Percentiles rank a stretch among this genome's conserved stretches.
Evolutionary conservation across 2,113 vertebrate species (phyloP).

Genomic region (Pterocles orientalis): DNA sequence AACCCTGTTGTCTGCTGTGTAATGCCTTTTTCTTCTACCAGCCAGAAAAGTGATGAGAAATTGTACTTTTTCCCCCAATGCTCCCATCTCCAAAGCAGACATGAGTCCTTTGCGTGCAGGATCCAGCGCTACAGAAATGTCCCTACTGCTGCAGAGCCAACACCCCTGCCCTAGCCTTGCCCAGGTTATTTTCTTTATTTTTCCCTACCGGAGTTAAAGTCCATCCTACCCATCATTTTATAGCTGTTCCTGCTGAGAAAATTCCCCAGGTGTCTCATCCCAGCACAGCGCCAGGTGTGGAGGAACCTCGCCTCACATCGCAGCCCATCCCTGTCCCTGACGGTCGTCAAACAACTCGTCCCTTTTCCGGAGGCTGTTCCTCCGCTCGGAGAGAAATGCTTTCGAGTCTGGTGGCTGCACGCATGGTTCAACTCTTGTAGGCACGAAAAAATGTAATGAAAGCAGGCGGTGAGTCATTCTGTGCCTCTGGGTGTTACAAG

Average conservation of each 20-base stretch:
- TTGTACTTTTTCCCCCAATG: background rate
- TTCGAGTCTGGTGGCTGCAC: background rate
- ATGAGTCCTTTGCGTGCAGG: background rate
- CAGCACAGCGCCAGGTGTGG: background rate
- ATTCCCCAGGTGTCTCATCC: background rate
- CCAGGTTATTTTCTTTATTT: background rate
- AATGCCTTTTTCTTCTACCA: background rate
- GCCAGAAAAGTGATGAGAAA: fast-evolving
- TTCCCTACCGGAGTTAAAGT: background rate
- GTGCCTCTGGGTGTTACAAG: background rate
- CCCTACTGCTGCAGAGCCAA: background rate
- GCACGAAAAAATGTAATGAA: background rate
- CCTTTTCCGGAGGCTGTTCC: background rate
- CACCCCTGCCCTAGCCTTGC: background rate
- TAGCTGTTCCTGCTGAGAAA: background rate
- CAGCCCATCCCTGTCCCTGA: background rate
- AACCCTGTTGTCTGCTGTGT: fast-evolving
- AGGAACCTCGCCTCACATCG: background rate
- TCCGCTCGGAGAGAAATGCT: background rate
- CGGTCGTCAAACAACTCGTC: background rate
- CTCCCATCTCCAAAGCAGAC: background rate
- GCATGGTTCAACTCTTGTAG: background rate
- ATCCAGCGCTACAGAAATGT: background rate
- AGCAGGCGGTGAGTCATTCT: background rate
- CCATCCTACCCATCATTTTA: background rate